These are phyloP conservation scores for Conomelus anceps DNA, from an alignment of 2,888 invertebrate genomes.

Conservation along the genomic window DNA sequence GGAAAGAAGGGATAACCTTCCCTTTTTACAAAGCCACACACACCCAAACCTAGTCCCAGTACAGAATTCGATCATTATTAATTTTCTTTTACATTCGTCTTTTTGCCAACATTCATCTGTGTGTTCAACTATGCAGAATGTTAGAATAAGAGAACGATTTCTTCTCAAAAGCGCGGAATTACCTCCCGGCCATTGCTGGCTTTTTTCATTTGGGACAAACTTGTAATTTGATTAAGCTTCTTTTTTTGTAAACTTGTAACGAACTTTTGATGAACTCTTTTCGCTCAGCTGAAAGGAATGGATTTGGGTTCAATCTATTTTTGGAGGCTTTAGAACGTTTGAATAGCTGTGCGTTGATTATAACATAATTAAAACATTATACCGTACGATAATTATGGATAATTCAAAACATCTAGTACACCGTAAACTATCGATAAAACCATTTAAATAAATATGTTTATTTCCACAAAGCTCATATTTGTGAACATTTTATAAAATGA, in stretches of 20 bases:
- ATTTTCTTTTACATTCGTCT: background rate
- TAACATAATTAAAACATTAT: background rate
- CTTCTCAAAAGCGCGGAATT: background rate
- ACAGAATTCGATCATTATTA: background rate
- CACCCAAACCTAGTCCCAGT: background rate
- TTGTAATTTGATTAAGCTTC: background rate
- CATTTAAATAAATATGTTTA: too few relatives aligned
- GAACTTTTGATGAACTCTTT: background rate
- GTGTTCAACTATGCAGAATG: background rate
- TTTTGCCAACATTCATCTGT: too few relatives aligned
- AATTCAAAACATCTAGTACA: too few relatives aligned
- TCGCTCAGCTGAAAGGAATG: background rate
- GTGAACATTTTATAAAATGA: too few relatives aligned
- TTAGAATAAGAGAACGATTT: background rate
- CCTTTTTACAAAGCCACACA: background rate
- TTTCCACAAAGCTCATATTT: too few relatives aligned
- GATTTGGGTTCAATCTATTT: background rate
- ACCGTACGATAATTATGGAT: background rate
- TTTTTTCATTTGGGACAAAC: background rate
- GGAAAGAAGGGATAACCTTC: background rate
- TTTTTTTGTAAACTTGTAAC: background rate
- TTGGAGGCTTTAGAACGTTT: background rate
- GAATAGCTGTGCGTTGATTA: too few relatives aligned
- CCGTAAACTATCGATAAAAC: background rate
- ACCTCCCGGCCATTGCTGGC: background rate